Percentiles rank a stretch among this genome's conserved stretches.
phyloP scores from a whole-genome alignment of 30 jellyfish, hydroid and myxozoan species.

The Turritopsis rubra region DNA sequence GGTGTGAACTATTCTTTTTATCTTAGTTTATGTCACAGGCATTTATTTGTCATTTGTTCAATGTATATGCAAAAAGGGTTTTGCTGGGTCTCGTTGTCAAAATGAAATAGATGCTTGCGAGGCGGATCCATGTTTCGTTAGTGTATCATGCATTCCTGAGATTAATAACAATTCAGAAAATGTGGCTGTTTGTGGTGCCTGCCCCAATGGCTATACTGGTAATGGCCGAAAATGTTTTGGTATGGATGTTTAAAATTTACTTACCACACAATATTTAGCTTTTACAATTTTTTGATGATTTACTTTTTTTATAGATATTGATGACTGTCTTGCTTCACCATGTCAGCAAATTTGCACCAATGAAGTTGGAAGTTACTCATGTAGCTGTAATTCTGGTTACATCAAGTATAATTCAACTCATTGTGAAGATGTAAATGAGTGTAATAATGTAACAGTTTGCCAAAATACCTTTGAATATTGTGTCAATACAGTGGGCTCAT shows the following conservation, averaged over 20 bases:
- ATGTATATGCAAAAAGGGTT: conserved; percentile 32
- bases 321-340: background rate
- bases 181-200: conserved; percentile 37
- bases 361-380: conserved; percentile 15
- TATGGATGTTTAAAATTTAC: background rate
- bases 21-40: background rate
- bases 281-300: no score
- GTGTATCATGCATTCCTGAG: conserved; percentile 30
- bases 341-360: conserved; percentile 2
- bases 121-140: conserved; percentile 36
- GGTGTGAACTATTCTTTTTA: background rate
- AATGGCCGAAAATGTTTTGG: conserved; percentile 53
- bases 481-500: conserved; percentile 8
- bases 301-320: background rate
- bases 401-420: conserved; percentile 3
- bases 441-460: background rate
- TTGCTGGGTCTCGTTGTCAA: conserved; percentile 38
- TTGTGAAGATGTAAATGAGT: conserved; percentile 21
- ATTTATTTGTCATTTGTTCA: conserved; percentile 17
- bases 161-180: background rate
- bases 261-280: background rate
- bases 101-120: conserved; percentile 21
- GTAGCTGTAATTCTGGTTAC: conserved; percentile 27
- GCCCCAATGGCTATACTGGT: conserved; percentile 47
- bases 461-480: background rate